Evolutionary conservation across 1,140 invertebrate genomes (phyloP), one percentile per base, ranked within the genome.

Genomic region (Oncopeltus fasciatus): DNA sequence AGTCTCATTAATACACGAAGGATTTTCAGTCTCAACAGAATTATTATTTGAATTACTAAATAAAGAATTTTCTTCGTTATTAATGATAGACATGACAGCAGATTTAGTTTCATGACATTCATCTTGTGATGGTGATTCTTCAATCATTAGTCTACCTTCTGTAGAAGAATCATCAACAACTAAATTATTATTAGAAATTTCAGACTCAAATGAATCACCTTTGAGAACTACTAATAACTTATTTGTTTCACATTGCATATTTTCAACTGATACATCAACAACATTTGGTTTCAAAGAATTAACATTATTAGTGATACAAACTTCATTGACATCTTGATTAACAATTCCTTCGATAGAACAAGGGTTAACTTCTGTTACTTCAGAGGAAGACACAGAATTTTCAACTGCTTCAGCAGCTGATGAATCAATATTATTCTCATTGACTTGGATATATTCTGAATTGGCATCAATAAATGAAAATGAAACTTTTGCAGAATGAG

Each of bases 201-300:
- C 49, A 53, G 49, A 53, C 26, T 53, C 49, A 26, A 53, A 53
- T 27, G 49, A 53, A 26, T 53, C 49, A 14, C 49, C 49, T 53
- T 24, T 21, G 1, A 53, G 24, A 3, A 24, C 26, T 24, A 18
- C 49, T 1, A 53, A 12, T 24, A 53, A 26, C 21, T 53, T 53
- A 16, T 28, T 5, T 18, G 46, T 38, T 28, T 49, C 44, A 27
- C 21, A 26, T 28, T 16, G 46, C 5, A 8, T 9, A 47, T 20
- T 27, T 60, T 60, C 46, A 21, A 27, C n/a, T 1, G n/a, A 12
- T n/a, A 16, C 29, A n/a, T n/a, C n/a, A n/a, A n/a, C n/a, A n/a
- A n/a, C n/a, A n/a, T n/a, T n/a, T n/a, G n/a, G n/a, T n/a, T n/a
- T n/a, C n/a, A n/a, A n/a, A n/a, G n/a, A n/a, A n/a, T n/a, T n/a